These are phyloP conservation scores for Ditylenchus weischeri DNA, from an alignment of 2,888 invertebrate genomes.

Conservation along the genomic window DNA sequence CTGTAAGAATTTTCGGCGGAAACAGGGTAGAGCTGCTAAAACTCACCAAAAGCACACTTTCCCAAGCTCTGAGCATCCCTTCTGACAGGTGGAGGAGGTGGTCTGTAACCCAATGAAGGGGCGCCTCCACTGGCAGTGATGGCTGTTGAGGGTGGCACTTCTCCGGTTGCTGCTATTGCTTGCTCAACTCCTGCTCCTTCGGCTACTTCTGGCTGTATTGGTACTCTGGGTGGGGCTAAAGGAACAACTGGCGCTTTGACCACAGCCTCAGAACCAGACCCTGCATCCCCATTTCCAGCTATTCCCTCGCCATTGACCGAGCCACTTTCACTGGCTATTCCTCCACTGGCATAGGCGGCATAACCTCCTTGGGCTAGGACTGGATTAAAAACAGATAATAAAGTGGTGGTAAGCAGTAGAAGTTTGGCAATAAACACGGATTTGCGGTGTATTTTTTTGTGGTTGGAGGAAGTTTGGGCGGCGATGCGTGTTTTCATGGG, in stretches of 20 bases:
- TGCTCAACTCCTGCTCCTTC: neutral
- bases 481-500: too few species aligned
- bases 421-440: neutral
- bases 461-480: too few species aligned
- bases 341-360: slow-evolving; percentile 26
- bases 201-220: neutral
- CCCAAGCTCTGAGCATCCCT: slow-evolving; percentile 36
- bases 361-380: slow-evolving; percentile 20
- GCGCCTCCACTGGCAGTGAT: slow-evolving; percentile 12
- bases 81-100: slow-evolving; percentile 36
- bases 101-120: slow-evolving; percentile 33
- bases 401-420: neutral
- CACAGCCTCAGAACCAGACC: slow-evolving; percentile 10
- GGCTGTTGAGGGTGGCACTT: slow-evolving; percentile 2
- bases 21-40: too few species aligned
- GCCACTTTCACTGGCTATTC: slow-evolving; percentile 9
- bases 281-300: slow-evolving; percentile 7
- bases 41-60: slow-evolving; percentile 33
- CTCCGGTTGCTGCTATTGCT: neutral
- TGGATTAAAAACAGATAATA: slow-evolving; percentile 5
- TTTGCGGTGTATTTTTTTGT: too few species aligned
- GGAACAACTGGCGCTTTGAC: slow-evolving; percentile 31
- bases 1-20: too few species aligned
- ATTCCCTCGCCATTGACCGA: slow-evolving; percentile 15
- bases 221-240: slow-evolving; percentile 29